Evolutionary conservation across 2,888 invertebrate genomes (phyloP).

Genomic region (Eucriotettix oculatus): DNA sequence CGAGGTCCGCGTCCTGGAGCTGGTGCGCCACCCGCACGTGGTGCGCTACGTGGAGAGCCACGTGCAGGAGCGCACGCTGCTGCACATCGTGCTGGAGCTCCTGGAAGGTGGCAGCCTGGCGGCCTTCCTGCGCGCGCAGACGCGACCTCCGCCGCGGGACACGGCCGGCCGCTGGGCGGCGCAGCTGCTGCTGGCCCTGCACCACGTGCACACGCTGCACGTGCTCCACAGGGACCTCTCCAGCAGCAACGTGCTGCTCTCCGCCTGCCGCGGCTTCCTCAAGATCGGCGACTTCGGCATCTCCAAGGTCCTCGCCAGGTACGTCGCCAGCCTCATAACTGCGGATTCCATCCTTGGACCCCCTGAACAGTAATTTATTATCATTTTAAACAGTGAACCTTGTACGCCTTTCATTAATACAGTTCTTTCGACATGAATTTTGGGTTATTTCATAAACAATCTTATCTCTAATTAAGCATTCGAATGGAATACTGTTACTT

Average conservation of each 20-base stretch:
- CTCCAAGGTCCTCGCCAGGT: conserved; percentile 54
- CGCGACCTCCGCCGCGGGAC: neutral
- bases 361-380: too few relatives aligned
- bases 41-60: neutral
- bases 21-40: neutral
- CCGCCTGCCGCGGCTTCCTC: conserved; percentile 44
- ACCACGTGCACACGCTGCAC: conserved; percentile 61
- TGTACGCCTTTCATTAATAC: too few relatives aligned
- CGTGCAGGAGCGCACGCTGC: neutral
- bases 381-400: too few relatives aligned
- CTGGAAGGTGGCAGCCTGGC: neutral
- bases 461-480: too few relatives aligned
- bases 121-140: neutral
- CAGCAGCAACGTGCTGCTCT: conserved; percentile 67
- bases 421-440: too few relatives aligned
- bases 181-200: conserved; percentile 58
- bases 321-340: too few relatives aligned
- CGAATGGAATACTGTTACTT: too few relatives aligned
- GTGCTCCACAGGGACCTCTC: conserved; percentile 73
- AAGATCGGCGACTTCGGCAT: conserved; percentile 80
- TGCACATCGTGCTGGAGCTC: neutral
- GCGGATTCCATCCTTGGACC: too few relatives aligned
- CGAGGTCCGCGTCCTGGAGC: neutral
- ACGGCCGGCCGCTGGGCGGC: conserved; percentile 31
- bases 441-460: too few relatives aligned